Evolutionary conservation across 53 echinoderm and acorn worm genomes (phyloP).

Genomic region (Echinometra lucunter): DNA sequence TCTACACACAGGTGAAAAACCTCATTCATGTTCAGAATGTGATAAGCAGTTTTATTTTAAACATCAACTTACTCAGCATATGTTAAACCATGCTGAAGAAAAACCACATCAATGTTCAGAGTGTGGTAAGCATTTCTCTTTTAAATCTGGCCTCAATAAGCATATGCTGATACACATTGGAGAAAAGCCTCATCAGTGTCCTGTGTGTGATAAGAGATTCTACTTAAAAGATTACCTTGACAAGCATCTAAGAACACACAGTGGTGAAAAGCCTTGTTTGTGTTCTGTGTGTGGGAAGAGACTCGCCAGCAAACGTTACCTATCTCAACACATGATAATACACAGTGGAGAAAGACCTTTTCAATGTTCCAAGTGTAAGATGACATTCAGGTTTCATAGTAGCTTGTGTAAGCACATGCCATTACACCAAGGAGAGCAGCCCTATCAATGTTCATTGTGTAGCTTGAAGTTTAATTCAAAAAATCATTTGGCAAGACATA

Average conservation of each 20-base stretch:
- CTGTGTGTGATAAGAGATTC: background rate
- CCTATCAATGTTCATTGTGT: background rate
- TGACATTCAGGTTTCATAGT: too few species aligned
- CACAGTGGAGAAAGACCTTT: background rate
- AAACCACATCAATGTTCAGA: background rate
- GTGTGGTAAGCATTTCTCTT: background rate
- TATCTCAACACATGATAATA: background rate
- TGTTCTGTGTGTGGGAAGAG: too few species aligned
- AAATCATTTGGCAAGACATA: background rate
- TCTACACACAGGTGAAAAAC: background rate
- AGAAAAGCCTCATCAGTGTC: background rate
- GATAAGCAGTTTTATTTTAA: background rate
- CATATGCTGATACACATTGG: background rate
- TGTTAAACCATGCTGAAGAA: background rate
- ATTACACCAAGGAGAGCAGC: background rate
- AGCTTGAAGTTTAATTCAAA: background rate
- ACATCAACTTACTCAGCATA: background rate
- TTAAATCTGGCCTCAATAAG: background rate
- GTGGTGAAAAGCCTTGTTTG: too few species aligned
- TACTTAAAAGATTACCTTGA: too few species aligned
- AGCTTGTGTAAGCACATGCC: background rate
- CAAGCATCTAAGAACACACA: too few species aligned
- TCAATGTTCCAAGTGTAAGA: background rate
- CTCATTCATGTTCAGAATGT: background rate
- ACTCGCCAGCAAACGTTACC: background rate